These are phyloP conservation scores for Apis laboriosa DNA, from an alignment of 1,140 invertebrate species.

Conservation along the genomic window DNA sequence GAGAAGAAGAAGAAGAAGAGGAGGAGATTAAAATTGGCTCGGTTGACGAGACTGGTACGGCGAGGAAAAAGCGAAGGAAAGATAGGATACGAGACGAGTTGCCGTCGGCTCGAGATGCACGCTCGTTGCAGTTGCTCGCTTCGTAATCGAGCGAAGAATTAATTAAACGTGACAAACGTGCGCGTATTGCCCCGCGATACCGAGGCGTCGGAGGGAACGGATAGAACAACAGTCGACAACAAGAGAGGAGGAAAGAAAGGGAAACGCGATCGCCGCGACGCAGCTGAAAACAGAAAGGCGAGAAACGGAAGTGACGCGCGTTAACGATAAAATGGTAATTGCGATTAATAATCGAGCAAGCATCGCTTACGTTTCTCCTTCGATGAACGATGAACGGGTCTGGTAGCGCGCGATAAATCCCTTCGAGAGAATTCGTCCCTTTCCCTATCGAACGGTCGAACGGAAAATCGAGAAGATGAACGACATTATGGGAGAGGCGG, in stretches of 20 bases:
- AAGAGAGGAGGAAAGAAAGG: not conserved
- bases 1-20: not conserved
- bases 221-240: not conserved
- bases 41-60: not conserved
- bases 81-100: conserved; percentile 23
- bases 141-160: conserved; percentile 43
- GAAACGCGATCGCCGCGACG: not conserved
- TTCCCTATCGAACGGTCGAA: not conserved
- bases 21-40: conserved; percentile 37
- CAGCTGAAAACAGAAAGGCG: not conserved
- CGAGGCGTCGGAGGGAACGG: not conserved
- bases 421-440: not conserved
- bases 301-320: conserved; percentile 36
- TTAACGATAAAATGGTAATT: conserved; percentile 41
- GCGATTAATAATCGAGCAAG: conserved; percentile 15
- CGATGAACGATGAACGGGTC: conserved; percentile 16
- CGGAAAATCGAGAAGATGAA: conserved; percentile 58
- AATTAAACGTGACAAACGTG: conserved; percentile 51
- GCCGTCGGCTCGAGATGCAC: conserved; percentile 19
- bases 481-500: conserved; percentile 57
- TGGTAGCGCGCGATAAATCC: conserved; percentile 47
- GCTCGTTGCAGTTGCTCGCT: conserved; percentile 8
- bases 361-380: not conserved
- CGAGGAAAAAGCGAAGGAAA: not conserved
- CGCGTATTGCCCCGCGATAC: not conserved